phyloP scores from a whole-genome alignment of 2,797 vertebrate genomes.

The Myioborus melanocephalus region DNA sequence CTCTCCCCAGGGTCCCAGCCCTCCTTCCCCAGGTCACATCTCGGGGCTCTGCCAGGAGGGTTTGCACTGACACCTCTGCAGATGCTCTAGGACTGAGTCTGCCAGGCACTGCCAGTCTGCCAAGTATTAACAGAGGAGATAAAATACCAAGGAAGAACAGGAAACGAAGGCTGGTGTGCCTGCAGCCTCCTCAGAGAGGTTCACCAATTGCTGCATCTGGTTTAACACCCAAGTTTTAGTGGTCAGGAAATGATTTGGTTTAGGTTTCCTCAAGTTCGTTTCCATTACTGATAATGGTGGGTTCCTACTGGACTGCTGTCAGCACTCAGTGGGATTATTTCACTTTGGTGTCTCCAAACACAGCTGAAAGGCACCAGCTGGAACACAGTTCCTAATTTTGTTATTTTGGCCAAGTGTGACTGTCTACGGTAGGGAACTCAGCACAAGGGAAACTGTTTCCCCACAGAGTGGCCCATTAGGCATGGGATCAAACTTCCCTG shows the following conservation, averaged over 20 bases:
- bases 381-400: fast-evolving
- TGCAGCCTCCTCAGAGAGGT: fast-evolving
- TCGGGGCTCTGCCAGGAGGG: neutral
- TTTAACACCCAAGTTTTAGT: neutral
- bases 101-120: neutral
- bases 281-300: neutral
- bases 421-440: fast-evolving
- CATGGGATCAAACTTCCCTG: neutral
- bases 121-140: neutral
- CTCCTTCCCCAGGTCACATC: neutral
- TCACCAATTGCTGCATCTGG: neutral
- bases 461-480: fast-evolving
- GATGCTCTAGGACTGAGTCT: fast-evolving
- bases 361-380: neutral
- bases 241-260: neutral
- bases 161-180: too few relatives aligned
- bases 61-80: neutral
- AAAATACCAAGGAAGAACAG: fast-evolving
- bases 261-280: neutral
- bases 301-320: too few relatives aligned
- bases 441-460: fast-evolving
- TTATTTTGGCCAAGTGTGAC: neutral
- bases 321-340: neutral
- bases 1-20: neutral
- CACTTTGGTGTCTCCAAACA: neutral